Base-by-base conservation (phyloP, 2,797 vertebrate species). In the Simalia tracyae region DNA sequence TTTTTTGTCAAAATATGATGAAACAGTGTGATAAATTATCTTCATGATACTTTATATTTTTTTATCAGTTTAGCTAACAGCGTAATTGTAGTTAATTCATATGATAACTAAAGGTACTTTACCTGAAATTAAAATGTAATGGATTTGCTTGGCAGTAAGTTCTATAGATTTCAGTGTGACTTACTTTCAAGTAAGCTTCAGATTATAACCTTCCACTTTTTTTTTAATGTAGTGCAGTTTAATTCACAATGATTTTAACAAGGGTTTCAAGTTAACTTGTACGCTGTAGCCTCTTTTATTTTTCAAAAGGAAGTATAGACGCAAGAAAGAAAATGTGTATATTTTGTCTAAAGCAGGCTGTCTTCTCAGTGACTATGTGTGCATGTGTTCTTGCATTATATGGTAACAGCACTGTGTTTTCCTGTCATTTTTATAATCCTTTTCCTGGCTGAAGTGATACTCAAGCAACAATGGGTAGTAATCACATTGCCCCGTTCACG, bases 401-500 rank as follows among this genome's bases (percentile, higher is more conserved):
- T 95, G 92, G 86, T 96, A 94, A 96, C 94, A 89, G 87, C 93
- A 95, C 87, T 90, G 1, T 96, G 92, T 94, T 96, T 95, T 97
- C 95, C 95, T 96, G 90, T 97, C 93, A 90, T 96, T 96, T 96
- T 91, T 92, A 93, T 81, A 94, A 93, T 92, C 94, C 85, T 95
- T 88, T 95, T 95, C 93, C 96, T 97, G 91, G 92, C 95, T 93
- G 95, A 97, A 96, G 94, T 93, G 95, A 94, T 89, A 94, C 93
- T 92, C 96, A 93, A 95, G 94, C 93, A 96, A 92, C 92, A 93
- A 94, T 91, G 95, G 90, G 93, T 95, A 96, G 90, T 94, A 95
- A 94, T 94, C 95, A 93, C 94, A 90, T 88, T 96, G 96, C 90
- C 95, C 93, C 87, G 88, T 92, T 96, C 96, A 93, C 89, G 93